These are phyloP conservation scores for Fragum sueziense DNA, from an alignment of 2,888 invertebrate species.

Conservation along the genomic window DNA sequence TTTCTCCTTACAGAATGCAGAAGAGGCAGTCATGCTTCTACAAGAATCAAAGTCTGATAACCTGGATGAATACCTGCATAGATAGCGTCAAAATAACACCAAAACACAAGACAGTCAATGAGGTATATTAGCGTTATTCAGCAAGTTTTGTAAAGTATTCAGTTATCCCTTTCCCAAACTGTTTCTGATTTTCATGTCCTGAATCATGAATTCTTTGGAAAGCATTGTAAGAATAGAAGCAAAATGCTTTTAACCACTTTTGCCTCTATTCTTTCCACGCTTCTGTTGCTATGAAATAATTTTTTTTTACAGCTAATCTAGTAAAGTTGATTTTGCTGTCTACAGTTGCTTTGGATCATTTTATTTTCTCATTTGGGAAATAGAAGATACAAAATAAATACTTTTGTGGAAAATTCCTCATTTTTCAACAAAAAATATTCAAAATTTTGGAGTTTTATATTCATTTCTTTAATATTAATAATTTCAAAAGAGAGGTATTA, in stretches of 20 bases:
- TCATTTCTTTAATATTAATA: too few relatives aligned
- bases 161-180: neutral
- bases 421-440: too few relatives aligned
- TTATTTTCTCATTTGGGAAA: neutral
- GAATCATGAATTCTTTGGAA: neutral
- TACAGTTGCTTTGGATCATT: neutral
- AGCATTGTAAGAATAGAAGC: neutral
- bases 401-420: too few relatives aligned
- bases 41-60: neutral
- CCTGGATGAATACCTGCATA: neutral
- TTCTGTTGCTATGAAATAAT: neutral
- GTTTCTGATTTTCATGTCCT: neutral
- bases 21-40: neutral
- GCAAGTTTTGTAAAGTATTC: neutral
- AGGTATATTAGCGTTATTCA: constrained; percentile 19
- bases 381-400: too few relatives aligned
- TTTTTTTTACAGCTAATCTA: too few relatives aligned
- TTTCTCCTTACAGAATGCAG: neutral
- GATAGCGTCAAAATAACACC: constrained; percentile 8
- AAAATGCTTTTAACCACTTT: neutral
- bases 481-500: too few relatives aligned
- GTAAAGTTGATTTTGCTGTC: too few relatives aligned
- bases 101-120: constrained; percentile 17
- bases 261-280: neutral
- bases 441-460: too few relatives aligned